Percentiles rank a stretch among this genome's conserved stretches.
These are phyloP conservation scores for Saturnia japonica DNA, from an alignment of 2,888 invertebrate species.

Conservation along the genomic window DNA sequence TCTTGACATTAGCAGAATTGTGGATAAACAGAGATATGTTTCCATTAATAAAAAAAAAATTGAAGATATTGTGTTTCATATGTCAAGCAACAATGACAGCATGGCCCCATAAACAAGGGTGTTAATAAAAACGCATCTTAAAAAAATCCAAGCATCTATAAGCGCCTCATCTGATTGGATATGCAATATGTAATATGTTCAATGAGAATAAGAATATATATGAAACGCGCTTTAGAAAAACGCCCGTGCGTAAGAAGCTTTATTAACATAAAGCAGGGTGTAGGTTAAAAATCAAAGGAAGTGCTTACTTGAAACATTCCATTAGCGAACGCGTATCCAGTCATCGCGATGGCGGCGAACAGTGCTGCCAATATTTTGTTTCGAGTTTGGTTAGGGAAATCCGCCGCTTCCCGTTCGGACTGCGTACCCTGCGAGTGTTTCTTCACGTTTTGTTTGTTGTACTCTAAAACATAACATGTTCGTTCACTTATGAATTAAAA, in stretches of 20 bases:
- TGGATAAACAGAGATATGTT: too few species aligned
- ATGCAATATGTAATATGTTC: too few species aligned
- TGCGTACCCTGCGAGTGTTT: slow-evolving; percentile 74
- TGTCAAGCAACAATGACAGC: too few species aligned
- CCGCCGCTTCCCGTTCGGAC: slow-evolving; percentile 79
- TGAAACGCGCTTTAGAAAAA: not conserved
- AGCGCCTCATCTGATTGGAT: too few species aligned
- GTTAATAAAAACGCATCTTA: too few species aligned
- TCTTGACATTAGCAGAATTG: too few species aligned
- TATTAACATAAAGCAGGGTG: not conserved
- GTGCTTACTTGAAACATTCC: slow-evolving; percentile 84
- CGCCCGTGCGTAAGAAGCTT: not conserved
- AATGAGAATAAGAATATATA: too few species aligned
- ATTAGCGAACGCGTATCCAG: slow-evolving; percentile 85
- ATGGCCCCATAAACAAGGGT: too few species aligned
- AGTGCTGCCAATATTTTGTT: slow-evolving; percentile 86
- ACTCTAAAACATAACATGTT: slow-evolving; percentile 51
- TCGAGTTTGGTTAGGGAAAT: slow-evolving; percentile 85
- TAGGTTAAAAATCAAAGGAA: not conserved
- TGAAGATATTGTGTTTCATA: too few species aligned
- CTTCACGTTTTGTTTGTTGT: slow-evolving; percentile 67
- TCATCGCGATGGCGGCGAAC: slow-evolving; percentile 86
- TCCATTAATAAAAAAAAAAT: too few species aligned
- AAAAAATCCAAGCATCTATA: too few species aligned
- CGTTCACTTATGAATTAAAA: not conserved